Evolutionary conservation across 2,888 invertebrate species (phyloP).

Genomic region (Drosophila limbata): DNA sequence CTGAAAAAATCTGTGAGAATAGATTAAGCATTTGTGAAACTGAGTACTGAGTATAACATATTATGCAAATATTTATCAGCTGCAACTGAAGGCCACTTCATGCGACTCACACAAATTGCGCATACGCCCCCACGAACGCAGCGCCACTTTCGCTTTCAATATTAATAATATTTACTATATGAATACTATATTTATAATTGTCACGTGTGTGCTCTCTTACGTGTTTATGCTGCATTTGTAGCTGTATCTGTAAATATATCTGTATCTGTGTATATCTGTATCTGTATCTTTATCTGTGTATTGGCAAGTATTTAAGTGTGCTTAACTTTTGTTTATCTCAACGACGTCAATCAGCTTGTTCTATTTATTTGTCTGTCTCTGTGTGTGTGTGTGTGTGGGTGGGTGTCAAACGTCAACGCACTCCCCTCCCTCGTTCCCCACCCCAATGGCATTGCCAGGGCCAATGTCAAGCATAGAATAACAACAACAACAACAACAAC

Average conservation of each 20-base stretch:
- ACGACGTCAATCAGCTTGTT: slow-evolving; percentile 61
- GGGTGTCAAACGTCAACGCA: slow-evolving; percentile 67
- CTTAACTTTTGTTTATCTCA: slow-evolving; percentile 61
- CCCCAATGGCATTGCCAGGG: slow-evolving; percentile 39
- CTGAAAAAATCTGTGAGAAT: no score
- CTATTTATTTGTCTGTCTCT: slow-evolving; percentile 14
- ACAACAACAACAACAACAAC: slow-evolving; percentile 26
- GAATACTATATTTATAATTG: slow-evolving; percentile 59
- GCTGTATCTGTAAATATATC: slow-evolving; percentile 17
- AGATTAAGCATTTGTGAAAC: no score
- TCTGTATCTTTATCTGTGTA: slow-evolving; percentile 29
- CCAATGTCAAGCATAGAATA: slow-evolving; percentile 55
- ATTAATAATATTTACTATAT: slow-evolving; percentile 19
- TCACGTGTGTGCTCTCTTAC: slow-evolving; percentile 58
- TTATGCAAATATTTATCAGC: slow-evolving; percentile 43
- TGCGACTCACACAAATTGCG: slow-evolving; percentile 49
- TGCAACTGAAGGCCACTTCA: slow-evolving; percentile 34
- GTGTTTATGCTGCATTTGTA: slow-evolving; percentile 13
- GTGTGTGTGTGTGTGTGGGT: slow-evolving; percentile 35
- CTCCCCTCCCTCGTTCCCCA: slow-evolving; percentile 21
- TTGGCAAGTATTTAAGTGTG: slow-evolving; percentile 40
- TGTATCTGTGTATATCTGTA: slow-evolving; percentile 36
- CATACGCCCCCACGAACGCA: slow-evolving; percentile 60
- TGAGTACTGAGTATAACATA: no score
- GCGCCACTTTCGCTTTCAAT: slow-evolving; percentile 51